Evolutionary conservation across 2,113 vertebrate species (phyloP).

Genomic region (Aplodontia rufa): DNA sequence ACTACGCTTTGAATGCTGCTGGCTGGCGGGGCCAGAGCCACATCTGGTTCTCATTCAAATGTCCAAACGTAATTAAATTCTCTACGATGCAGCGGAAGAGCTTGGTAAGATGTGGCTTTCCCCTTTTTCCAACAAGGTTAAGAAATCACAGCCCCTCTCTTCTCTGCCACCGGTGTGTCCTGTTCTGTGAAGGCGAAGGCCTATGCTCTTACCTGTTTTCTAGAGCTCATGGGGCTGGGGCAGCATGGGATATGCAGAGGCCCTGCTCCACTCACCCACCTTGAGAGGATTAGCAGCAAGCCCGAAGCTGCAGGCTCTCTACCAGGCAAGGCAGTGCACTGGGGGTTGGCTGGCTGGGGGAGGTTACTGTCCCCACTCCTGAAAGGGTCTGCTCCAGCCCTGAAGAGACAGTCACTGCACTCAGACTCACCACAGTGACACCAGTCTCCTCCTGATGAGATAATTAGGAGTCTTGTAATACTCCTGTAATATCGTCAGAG

Average conservation of each 20-base stretch:
- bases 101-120: slow-evolving; percentile 87
- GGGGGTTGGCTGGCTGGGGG: rapidly evolving
- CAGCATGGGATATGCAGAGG: neutral
- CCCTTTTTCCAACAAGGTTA: slow-evolving; percentile 83
- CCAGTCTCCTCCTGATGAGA: neutral
- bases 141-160: slow-evolving; percentile 82
- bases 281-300: neutral
- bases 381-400: neutral
- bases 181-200: no score
- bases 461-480: neutral
- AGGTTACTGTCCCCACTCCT: neutral
- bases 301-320: neutral
- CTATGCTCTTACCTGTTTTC: neutral
- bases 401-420: neutral
- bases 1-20: slow-evolving; percentile 82
- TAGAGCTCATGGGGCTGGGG: neutral
- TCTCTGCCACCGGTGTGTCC: neutral
- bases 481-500: neutral
- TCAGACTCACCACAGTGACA: neutral
- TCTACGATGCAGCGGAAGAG: slow-evolving; percentile 85
- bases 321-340: neutral
- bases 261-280: neutral
- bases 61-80: slow-evolving; percentile 88
- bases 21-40: slow-evolving; percentile 79
- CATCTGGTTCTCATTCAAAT: slow-evolving; percentile 90